Conservation (phyloP, 2,888 invertebrate genomes). For the Acanthococcus lagerstroemiae region DNA sequence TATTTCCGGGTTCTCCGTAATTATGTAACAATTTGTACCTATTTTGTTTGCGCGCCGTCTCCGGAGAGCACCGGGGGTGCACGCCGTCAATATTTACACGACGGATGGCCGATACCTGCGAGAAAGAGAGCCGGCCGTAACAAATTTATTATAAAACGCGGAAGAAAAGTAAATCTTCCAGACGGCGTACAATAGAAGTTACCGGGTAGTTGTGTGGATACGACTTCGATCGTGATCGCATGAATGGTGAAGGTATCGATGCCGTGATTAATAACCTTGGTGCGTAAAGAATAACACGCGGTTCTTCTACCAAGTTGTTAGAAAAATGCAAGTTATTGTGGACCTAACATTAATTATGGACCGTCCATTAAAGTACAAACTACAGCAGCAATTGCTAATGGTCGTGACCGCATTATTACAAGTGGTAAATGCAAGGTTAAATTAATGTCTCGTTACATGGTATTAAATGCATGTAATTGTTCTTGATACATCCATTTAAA, state of each 20-base stretch:
- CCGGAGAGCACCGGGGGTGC: too few relatives aligned
- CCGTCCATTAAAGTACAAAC: conserved; percentile 23
- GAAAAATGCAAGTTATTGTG: conserved; percentile 24
- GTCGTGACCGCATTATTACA: conserved; percentile 30
- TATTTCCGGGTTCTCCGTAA: too few relatives aligned
- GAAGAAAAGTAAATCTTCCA: conserved; percentile 7
- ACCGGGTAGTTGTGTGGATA: not conserved
- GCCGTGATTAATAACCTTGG: conserved; percentile 1
- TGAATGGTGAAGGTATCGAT: conserved; percentile 10
- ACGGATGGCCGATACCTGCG: too few relatives aligned
- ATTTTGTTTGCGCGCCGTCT: too few relatives aligned
- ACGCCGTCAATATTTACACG: too few relatives aligned
- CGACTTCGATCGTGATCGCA: not conserved
- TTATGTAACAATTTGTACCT: too few relatives aligned
- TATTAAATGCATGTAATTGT: conserved; percentile 21
- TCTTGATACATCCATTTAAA: too few relatives aligned
- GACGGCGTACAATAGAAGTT: not conserved
- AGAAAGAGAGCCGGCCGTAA: not conserved
- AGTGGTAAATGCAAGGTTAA: conserved; percentile 26
- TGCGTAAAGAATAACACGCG: conserved; percentile 18
- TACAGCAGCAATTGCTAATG: conserved; percentile 17
- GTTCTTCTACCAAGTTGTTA: conserved; percentile 6
- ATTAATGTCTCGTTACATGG: conserved; percentile 23
- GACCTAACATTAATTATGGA: conserved; percentile 28
- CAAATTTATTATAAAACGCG: conserved; percentile 6